A percentile compares a stretch with the other conserved stretches of the same genome.
phyloP scores from a whole-genome alignment of 2,113 vertebrate species.

The Murina feae region DNA sequence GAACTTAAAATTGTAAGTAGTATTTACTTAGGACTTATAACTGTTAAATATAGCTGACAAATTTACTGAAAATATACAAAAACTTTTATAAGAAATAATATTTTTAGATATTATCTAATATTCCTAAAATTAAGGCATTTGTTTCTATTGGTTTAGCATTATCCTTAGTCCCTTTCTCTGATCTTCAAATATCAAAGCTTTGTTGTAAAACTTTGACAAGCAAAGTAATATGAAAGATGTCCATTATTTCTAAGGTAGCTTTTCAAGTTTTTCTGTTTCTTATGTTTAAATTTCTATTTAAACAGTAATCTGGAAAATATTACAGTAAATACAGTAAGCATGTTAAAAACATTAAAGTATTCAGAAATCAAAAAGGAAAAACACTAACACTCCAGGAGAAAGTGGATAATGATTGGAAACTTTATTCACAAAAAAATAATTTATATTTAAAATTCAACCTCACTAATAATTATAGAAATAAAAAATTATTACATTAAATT shows the following conservation, averaged over 20 bases:
- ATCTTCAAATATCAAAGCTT: background rate
- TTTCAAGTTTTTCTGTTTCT: background rate
- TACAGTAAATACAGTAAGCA: background rate
- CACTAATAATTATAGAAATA: background rate
- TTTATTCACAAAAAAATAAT: background rate
- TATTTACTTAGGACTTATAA: background rate
- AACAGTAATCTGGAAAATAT: background rate
- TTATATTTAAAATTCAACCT: conserved; percentile 12
- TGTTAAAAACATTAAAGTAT: background rate
- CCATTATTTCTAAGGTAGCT: background rate
- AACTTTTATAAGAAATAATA: background rate
- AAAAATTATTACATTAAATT: background rate
- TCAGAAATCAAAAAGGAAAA: background rate
- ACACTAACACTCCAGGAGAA: background rate
- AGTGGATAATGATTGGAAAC: background rate
- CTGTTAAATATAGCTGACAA: background rate
- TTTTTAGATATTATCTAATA: background rate
- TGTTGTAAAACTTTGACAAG: background rate
- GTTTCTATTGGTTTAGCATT: background rate
- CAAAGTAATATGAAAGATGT: background rate
- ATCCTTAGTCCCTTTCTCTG: background rate
- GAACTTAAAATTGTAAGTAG: background rate
- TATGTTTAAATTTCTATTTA: conserved; percentile 30
- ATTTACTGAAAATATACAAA: background rate
- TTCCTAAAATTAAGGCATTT: background rate